These are phyloP conservation scores for Netelia inedita DNA, from an alignment of 2,888 invertebrate genomes.

Conservation along the genomic window DNA sequence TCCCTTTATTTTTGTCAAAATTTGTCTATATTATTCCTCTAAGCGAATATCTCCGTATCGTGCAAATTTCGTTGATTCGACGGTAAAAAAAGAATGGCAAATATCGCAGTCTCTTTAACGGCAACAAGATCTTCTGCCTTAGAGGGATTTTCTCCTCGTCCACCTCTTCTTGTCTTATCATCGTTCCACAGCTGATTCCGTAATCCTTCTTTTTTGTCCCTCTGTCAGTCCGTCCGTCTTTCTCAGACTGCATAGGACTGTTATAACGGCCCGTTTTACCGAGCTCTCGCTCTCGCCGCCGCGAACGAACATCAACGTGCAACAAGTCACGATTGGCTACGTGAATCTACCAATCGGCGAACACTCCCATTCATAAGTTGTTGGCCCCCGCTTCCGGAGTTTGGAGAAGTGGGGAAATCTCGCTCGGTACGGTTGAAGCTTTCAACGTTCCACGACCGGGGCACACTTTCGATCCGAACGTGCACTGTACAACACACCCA, in stretches of 20 bases:
- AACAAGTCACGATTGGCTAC: constrained; percentile 76
- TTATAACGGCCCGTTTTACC: constrained; percentile 57
- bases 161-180: constrained; percentile 48
- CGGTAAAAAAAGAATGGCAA: neutral
- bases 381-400: constrained; percentile 72
- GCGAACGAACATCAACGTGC: constrained; percentile 58
- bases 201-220: constrained; percentile 61
- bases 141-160: constrained; percentile 13
- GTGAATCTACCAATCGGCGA: constrained; percentile 76
- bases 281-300: constrained; percentile 44
- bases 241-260: constrained; percentile 41
- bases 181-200: constrained; percentile 70
- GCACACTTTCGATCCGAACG: constrained; percentile 48
- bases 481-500: neutral
- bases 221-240: constrained; percentile 42
- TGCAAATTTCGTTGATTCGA: neutral
- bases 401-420: constrained; percentile 61
- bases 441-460: constrained; percentile 38
- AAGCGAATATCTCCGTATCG: too few relatives aligned
- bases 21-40: too few relatives aligned
- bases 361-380: constrained; percentile 82
- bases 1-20: too few relatives aligned
- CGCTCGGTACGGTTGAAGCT: constrained; percentile 46
- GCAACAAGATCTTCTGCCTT: neutral
- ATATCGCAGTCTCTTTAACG: neutral